Conservation (phyloP, 2,888 invertebrate genomes). For the Agonopterix heracliana region DNA sequence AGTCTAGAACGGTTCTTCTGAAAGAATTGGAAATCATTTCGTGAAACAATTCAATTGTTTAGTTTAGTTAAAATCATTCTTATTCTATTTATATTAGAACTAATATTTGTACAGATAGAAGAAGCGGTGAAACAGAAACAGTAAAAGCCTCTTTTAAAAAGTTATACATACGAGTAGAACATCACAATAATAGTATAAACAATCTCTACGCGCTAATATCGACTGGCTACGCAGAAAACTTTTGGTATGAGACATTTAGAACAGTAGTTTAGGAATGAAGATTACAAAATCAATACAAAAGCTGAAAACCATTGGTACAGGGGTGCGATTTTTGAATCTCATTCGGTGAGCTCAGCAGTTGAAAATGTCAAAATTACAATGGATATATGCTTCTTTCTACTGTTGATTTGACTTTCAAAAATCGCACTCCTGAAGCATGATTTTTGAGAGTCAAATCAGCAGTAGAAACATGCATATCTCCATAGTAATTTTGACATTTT, state of each 20-base stretch:
- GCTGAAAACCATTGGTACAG: no score
- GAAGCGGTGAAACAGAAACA: conserved; percentile 36
- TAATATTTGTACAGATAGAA: conserved; percentile 42
- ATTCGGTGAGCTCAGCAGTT: no score
- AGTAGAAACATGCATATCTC: no score
- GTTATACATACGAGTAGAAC: conserved; percentile 21
- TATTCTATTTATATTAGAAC: conserved; percentile 30
- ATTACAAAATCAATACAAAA: no score
- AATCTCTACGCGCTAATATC: conserved; percentile 7
- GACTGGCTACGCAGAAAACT: conserved; percentile 15
- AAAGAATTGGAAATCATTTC: not conserved
- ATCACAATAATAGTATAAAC: conserved; percentile 23
- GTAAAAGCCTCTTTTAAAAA: conserved; percentile 40
- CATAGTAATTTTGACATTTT: no score
- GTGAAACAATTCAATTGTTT: not conserved
- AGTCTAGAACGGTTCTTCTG: no score
- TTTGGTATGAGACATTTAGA: conserved; percentile 7
- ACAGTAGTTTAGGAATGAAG: conserved; percentile 7
- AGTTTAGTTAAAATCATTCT: conserved; percentile 1
- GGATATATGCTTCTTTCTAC: no score
- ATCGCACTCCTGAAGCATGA: no score
- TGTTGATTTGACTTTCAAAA: no score
- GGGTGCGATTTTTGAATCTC: no score
- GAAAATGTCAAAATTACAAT: no score
- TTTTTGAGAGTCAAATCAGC: no score